These are phyloP conservation scores for Sinocyclocheilus grahami DNA, from an alignment of 2,113 vertebrate genomes.

Conservation along the genomic window DNA sequence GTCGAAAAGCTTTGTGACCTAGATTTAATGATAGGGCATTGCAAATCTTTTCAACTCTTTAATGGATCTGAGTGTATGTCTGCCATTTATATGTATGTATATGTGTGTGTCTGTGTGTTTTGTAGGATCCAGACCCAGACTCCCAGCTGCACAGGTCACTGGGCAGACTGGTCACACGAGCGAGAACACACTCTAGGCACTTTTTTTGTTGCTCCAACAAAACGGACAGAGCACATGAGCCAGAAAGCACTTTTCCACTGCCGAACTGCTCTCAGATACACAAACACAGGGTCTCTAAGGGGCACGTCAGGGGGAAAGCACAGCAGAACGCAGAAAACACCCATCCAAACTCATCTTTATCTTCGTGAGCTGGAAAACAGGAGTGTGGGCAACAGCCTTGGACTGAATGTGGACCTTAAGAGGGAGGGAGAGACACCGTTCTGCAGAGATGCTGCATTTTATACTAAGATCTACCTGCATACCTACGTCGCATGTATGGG, in stretches of 20 bases:
- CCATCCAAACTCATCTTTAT: not conserved
- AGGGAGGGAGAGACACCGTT: not conserved
- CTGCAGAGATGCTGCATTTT: slow-evolving; percentile 50
- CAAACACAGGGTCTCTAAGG: slow-evolving; percentile 32
- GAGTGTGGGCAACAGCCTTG: not conserved
- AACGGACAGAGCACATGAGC: not conserved
- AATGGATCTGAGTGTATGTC: not conserved
- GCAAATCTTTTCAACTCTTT: slow-evolving; percentile 31
- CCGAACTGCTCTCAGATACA: not conserved
- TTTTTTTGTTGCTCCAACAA: not conserved
- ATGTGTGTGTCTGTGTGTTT: not conserved
- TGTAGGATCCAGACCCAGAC: not conserved
- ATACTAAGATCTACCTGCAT: slow-evolving; percentile 47
- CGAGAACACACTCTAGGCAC: not conserved
- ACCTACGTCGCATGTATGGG: slow-evolving; percentile 35
- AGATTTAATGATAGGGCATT: slow-evolving; percentile 51
- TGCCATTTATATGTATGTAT: not conserved
- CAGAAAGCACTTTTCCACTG: slow-evolving; percentile 29
- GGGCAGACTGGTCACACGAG: slow-evolving; percentile 28
- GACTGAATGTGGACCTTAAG: not conserved
- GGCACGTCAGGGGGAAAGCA: not conserved
- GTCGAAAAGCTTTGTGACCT: slow-evolving; percentile 63
- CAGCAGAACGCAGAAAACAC: not conserved
- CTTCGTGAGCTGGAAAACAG: too few relatives aligned
- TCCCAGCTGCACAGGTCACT: slow-evolving; percentile 23